Percentiles rank a stretch among this genome's conserved stretches.
phyloP scores from a whole-genome alignment of 2,888 invertebrate genomes.

The Octonoba sinensis region DNA sequence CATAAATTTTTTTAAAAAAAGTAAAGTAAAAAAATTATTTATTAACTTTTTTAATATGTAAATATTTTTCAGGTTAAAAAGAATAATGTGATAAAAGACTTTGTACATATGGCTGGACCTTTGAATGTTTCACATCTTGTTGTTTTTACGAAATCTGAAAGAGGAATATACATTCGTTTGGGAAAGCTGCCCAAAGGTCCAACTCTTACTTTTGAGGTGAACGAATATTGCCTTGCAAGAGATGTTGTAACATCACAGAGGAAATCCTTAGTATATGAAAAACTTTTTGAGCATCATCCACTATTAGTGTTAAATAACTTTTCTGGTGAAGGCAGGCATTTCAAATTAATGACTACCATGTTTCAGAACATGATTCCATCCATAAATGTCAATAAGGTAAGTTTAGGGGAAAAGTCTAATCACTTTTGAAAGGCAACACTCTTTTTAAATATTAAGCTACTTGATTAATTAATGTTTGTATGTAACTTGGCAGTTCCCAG shows the following conservation, averaged over 20 bases:
- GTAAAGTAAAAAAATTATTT: no score
- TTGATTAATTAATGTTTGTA: no score
- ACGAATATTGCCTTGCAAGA: constrained; percentile 83
- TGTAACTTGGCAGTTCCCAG: no score
- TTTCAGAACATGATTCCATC: constrained; percentile 99
- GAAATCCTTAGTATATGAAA: constrained; percentile 84
- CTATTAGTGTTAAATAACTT: constrained; percentile 79
- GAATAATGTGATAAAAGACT: constrained; percentile 95
- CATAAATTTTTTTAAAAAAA: no score
- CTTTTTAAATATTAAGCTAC: no score
- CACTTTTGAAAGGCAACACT: no score
- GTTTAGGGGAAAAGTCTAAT: not conserved
- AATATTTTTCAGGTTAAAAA: constrained; percentile 79
- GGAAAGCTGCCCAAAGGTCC: constrained; percentile 91
- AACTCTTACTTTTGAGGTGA: constrained; percentile 88
- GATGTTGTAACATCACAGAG: constrained; percentile 89
- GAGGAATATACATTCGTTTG: constrained; percentile 87
- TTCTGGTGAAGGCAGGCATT: constrained; percentile 87
- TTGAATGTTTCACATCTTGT: constrained; percentile 94
- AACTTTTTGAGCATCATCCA: constrained; percentile 89
- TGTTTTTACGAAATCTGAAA: constrained; percentile 87
- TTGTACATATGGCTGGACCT: constrained; percentile 88
- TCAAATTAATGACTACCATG: constrained; percentile 93
- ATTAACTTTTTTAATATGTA: not conserved
- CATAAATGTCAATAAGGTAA: constrained; percentile 90